Conservation (phyloP, 2,888 invertebrate species). For the Tachina grossa region DNA sequence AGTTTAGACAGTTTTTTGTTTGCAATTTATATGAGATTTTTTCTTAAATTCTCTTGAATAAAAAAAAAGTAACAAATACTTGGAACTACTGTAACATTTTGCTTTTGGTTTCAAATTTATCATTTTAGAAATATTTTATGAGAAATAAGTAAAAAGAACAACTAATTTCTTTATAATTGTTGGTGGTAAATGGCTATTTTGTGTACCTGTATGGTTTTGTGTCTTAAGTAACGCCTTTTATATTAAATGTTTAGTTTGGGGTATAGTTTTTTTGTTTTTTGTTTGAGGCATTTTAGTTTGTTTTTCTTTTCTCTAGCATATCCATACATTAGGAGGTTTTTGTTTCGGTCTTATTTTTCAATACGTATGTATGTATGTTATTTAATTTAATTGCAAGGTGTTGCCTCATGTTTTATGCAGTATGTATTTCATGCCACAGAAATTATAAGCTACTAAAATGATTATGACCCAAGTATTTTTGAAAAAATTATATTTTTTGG, state of each 20-base stretch:
- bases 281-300: not conserved
- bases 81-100: slow-evolving; percentile 1
- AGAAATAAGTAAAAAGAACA: not conserved
- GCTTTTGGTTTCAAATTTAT: slow-evolving; percentile 17
- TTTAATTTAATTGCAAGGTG: slow-evolving; percentile 62
- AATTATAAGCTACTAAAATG: not conserved
- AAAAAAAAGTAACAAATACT: not conserved
- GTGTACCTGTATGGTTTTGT: slow-evolving; percentile 38
- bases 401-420: slow-evolving; percentile 31
- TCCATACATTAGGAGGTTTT: slow-evolving; percentile 23
- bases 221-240: slow-evolving; percentile 67
- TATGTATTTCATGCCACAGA: not conserved
- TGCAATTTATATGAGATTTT: slow-evolving; percentile 69
- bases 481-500: no score
- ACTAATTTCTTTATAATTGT: slow-evolving; percentile 71
- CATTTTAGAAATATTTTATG: slow-evolving; percentile 11
- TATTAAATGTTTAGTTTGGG: slow-evolving; percentile 63
- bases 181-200: slow-evolving; percentile 49
- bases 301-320: slow-evolving; percentile 3
- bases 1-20: slow-evolving; percentile 71
- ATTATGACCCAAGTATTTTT: not conserved
- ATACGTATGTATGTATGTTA: slow-evolving; percentile 46
- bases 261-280: not conserved
- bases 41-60: slow-evolving; percentile 3
- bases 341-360: slow-evolving; percentile 1